Base-by-base conservation (phyloP, 2,797 vertebrate genomes). In the Pteronotus mesoamericanus region DNA sequence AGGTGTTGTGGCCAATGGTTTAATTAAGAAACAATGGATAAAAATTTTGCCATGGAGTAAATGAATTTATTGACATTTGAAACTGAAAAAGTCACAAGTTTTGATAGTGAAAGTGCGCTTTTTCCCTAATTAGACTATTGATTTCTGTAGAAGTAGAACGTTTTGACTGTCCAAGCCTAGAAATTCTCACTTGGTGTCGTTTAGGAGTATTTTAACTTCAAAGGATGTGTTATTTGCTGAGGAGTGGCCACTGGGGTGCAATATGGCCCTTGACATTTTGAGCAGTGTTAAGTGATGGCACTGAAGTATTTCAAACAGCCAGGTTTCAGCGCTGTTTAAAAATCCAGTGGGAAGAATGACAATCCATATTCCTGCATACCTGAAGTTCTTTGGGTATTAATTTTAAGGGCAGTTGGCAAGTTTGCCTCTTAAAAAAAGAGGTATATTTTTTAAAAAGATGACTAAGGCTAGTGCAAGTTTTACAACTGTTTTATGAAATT, bases 301-400 rank as follows among this genome's bases (percentile, higher is more conserved):
- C 59, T 32, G 14, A 94, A 95, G 72, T 94, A 90, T 93, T 97
- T 97, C 93, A 92, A 88, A 89, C 84, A 96, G 91, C 69, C 44
- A 14, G 59, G 71, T 95, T 92, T 96, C 82, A 89, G 68, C 78
- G 69, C 42, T 95, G 96, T 94, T 97, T 93, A 64, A 96, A 95
- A 94, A 95, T 44, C 92, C 66, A 57, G 21, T 69, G 85, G 83
- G 94, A 74, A 97, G 71, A 94, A 89, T 79, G 92, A 84, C 64
- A 86, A 57, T 86, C 90, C 92, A 29, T 93, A 86, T 53, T 29
- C n/a, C 53, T 72, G 78, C 92, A 94, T 96, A 37, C 77, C 92
- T 97, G 79, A 84, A 94, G 97, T 97, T 97, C 95, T 94, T 96
- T 42, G 84, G 79, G 34, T 91, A 94, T 96, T 96, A 80, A 95